Evolutionary conservation across 92 coral and sea anemone genomes (phyloP).

Genomic region (Palythoa caribaeorum): DNA sequence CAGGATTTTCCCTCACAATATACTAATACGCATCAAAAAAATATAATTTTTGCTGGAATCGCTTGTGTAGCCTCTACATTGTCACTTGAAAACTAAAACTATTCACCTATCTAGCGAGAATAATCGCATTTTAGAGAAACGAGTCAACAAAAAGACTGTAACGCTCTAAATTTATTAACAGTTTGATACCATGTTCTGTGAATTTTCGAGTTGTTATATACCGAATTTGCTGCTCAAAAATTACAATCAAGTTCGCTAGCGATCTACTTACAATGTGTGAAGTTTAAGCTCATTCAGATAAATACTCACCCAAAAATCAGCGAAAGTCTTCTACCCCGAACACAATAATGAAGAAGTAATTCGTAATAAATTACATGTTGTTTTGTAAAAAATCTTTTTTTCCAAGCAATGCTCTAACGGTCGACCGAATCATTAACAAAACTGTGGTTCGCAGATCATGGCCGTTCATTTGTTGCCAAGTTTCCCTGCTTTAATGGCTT

Average conservation of each 20-base stretch:
- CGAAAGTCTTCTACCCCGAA: conserved; percentile 7
- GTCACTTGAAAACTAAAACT: neutral
- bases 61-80: conserved; percentile 2
- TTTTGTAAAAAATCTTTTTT: neutral
- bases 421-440: conserved; percentile 4
- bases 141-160: neutral
- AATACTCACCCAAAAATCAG: conserved; percentile 1
- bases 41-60: neutral
- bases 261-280: neutral
- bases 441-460: conserved; percentile 1
- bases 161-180: neutral
- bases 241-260: neutral
- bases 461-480: neutral
- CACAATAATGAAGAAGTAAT: neutral
- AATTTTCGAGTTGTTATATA: neutral
- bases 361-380: neutral
- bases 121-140: neutral
- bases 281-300: conserved; percentile 3
- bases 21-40: neutral
- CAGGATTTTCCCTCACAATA: neutral
- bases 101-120: neutral
- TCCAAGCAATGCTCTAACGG: neutral
- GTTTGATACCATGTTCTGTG: neutral
- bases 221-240: conserved; percentile 1
- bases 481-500: conserved; percentile 5